phyloP scores from a whole-genome alignment of 2,888 invertebrate genomes.

The Neoascia interrupta region DNA sequence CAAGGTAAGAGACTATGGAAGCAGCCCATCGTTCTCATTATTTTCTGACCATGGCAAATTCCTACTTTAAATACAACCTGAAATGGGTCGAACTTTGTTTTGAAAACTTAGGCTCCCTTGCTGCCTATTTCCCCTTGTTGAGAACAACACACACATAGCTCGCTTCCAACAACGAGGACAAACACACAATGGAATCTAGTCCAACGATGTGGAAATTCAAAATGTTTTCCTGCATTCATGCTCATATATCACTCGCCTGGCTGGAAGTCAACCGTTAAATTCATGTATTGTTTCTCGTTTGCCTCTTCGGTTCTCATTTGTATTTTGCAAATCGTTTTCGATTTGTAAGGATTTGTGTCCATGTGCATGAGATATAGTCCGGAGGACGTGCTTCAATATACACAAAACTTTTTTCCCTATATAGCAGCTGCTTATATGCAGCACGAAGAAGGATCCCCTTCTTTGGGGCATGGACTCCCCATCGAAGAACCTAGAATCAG shows the following conservation, averaged over 20 bases:
- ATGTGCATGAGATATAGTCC: slow-evolving; percentile 44
- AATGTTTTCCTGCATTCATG: slow-evolving; percentile 6
- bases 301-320: slow-evolving; percentile 28
- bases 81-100: no score
- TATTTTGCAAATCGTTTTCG: slow-evolving; percentile 54
- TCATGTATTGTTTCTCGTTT: slow-evolving; percentile 54
- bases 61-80: no score
- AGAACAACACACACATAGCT: no score
- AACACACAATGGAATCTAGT: slow-evolving; percentile 13
- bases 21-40: no score
- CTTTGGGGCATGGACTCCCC: not conserved
- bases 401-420: slow-evolving; percentile 41
- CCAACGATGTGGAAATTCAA: slow-evolving; percentile 45
- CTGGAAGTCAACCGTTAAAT: slow-evolving; percentile 62
- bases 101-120: no score
- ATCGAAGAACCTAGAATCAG: not conserved
- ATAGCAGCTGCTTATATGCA: slow-evolving; percentile 26
- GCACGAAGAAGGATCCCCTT: slow-evolving; percentile 2
- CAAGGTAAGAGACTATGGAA: no score
- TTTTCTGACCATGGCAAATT: no score
- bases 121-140: no score
- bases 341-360: slow-evolving; percentile 60
- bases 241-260: slow-evolving; percentile 52
- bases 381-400: slow-evolving; percentile 50
- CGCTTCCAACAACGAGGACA: no score